These are phyloP conservation scores for Chrosomus eos DNA, from an alignment of 2,797 vertebrate species.

Conservation along the genomic window DNA sequence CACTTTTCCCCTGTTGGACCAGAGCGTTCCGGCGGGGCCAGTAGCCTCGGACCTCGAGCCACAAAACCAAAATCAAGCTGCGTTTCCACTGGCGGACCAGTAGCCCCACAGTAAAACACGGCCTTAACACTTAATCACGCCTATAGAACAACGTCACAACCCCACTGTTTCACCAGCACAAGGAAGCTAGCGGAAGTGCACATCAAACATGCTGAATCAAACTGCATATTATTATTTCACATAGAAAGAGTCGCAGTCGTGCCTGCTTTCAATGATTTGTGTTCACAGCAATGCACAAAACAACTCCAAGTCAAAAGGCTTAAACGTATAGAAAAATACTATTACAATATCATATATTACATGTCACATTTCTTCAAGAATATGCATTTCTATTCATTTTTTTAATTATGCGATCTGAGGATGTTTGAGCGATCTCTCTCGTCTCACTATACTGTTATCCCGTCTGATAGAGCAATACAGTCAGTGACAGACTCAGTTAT, in stretches of 20 bases:
- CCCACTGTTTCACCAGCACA: not conserved
- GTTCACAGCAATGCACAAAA: not conserved
- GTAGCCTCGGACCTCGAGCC: not conserved
- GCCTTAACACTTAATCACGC: not conserved
- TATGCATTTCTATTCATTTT: too few relatives aligned
- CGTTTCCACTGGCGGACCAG: not conserved
- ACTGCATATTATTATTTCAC: not conserved
- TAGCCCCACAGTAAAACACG: not conserved
- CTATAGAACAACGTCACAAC: not conserved
- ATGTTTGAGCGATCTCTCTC: not conserved
- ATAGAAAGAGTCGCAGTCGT: not conserved
- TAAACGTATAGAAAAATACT: not conserved
- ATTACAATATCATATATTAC: not conserved
- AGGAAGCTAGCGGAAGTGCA: not conserved
- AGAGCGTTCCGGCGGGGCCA: fast-evolving
- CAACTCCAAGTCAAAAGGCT: too few relatives aligned
- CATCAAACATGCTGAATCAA: not conserved
- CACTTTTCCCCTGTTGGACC: not conserved
- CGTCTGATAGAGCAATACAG: not conserved
- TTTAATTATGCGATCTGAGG: not conserved
- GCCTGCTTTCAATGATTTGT: too few relatives aligned
- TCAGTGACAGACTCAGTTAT: not conserved
- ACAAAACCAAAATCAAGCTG: not conserved
- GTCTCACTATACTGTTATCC: not conserved
- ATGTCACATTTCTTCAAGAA: too few relatives aligned